Base-by-base conservation (phyloP, 2,888 invertebrate genomes). In the Morinoia aosen region DNA sequence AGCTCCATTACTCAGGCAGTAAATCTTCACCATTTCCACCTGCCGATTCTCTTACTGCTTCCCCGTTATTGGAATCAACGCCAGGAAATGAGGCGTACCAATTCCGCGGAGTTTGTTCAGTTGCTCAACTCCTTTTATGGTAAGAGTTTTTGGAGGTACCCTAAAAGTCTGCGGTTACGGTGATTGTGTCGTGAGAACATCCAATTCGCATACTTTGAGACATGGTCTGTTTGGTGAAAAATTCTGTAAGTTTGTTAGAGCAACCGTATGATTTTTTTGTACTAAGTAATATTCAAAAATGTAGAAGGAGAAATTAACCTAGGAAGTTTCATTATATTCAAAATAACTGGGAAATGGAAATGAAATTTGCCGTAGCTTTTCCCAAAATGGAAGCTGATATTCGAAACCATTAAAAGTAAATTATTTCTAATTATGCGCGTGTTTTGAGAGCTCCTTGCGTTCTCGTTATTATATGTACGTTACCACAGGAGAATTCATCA, bases 21-120 rank as follows among this genome's bases (percentile, higher is more conserved):
- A 90, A 90, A 90, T 90, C 90, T 90, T 40, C 90, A 40, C 90
- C 39, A 90, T 40, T 90, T 90, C 90, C 48, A 39, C 90, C 90
- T 40, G 90, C 90, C 39, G 40, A 90, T 90, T 90, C 90, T 90
- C 11, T 90, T 40, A 90, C 14, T 90, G 90, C 90, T 39, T 90
- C 19, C 39, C 48, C 90, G 39, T 48, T 39, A 90, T 90, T 90
- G 40, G 48, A 90, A 90, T 90, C 90, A 90, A 40, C 39, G 88
- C 11, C 25, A 40, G 90, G 39, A 40, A 90, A 90, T 39, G 90
- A 90, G 19, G 90, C 90, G 39, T 16, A 90, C 90, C 90, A 90
- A 90, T 19, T 40, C 90, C 90, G 90, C 19, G 8, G 90, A 90
- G 48, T 40, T 90, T 90, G 19, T 33, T 19, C 33, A 10, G 25